Conservation (phyloP, 2,888 invertebrate genomes). For the Euzophera pinguis region DNA sequence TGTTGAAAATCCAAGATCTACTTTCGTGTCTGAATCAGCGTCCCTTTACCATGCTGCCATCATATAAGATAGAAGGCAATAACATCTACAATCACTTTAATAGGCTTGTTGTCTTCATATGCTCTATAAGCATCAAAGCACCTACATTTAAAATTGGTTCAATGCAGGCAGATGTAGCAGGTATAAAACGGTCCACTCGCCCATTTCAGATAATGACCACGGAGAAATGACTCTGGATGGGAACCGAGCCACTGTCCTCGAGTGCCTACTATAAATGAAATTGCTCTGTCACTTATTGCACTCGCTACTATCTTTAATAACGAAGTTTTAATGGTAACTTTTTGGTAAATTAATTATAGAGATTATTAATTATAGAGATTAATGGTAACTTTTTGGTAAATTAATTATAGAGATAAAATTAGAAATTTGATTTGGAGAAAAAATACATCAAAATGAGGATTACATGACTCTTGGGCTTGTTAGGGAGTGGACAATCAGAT, state of each 20-base stretch:
- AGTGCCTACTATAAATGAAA: conserved; percentile 24
- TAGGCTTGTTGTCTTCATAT: not conserved
- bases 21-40: too few species aligned
- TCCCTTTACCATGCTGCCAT: too few species aligned
- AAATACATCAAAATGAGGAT: too few species aligned
- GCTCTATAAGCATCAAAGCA: not conserved
- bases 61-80: too few species aligned
- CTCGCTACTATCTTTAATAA: conserved; percentile 1
- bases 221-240: conserved; percentile 18
- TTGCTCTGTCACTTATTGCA: conserved; percentile 18
- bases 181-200: not conserved
- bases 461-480: too few species aligned
- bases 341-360: not conserved
- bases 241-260: conserved; percentile 9
- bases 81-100: too few species aligned
- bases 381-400: too few species aligned
- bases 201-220: conserved; percentile 20
- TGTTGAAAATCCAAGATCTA: too few species aligned
- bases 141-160: not conserved
- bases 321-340: not conserved
- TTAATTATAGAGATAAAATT: too few species aligned
- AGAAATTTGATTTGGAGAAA: too few species aligned
- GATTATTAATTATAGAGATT: too few species aligned
- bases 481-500: too few species aligned
- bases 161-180: conserved; percentile 1